Evolutionary conservation across 2,888 invertebrate genomes (phyloP).

Genomic region (Lasioglossum marginatum): DNA sequence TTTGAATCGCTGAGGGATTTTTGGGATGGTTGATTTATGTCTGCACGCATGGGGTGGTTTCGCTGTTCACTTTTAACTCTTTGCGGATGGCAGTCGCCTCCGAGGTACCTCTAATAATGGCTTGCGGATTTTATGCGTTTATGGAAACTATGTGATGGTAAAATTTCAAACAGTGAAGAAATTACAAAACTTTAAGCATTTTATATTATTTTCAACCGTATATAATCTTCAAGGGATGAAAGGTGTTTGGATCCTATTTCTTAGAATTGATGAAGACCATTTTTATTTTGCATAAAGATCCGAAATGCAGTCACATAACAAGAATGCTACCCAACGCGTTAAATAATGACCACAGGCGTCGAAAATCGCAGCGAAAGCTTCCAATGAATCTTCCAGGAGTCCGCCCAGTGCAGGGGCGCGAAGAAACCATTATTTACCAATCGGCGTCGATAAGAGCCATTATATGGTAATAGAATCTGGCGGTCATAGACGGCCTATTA

Average conservation of each 20-base stretch:
- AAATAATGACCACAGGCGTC: neutral
- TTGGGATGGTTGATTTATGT: neutral
- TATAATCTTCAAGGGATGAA: neutral
- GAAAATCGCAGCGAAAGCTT: neutral
- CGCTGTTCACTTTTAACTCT: neutral
- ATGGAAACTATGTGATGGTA: too few species aligned
- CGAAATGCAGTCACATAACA: neutral
- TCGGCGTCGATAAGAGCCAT: conserved; percentile 29
- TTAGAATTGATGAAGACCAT: neutral
- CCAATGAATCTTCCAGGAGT: conserved; percentile 16
- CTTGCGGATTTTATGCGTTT: neutral
- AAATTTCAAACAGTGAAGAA: too few species aligned
- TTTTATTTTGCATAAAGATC: neutral
- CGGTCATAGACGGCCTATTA: conserved; percentile 39
- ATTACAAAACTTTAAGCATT: too few species aligned
- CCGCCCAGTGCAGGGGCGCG: neutral
- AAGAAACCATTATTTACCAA: conserved; percentile 19
- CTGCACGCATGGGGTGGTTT: neutral
- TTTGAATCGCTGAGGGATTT: neutral
- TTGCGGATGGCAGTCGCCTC: neutral
- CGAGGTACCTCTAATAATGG: neutral
- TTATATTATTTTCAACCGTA: neutral
- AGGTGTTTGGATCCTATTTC: neutral
- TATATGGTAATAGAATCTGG: conserved; percentile 37
- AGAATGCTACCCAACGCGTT: neutral